Percentiles rank a stretch among this genome's conserved stretches.
Conservation (phyloP, 2,888 invertebrate species). For the Megalurothrips usitatus region DNA sequence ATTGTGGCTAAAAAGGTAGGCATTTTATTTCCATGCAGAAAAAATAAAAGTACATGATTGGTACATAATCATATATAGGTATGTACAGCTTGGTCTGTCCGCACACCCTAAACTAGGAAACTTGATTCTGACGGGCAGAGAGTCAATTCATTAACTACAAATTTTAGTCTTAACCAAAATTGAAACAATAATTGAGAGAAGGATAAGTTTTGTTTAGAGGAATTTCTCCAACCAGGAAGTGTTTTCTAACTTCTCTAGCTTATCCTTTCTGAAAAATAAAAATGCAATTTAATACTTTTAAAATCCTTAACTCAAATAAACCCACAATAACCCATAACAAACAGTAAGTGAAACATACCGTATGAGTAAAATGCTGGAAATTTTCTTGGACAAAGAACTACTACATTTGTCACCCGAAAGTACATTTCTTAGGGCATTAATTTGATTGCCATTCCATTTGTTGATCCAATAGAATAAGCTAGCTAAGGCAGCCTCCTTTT, state of each 20-base stretch:
- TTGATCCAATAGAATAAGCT: not conserved
- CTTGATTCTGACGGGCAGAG: no score
- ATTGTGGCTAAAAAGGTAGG: no score
- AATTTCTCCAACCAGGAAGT: no score
- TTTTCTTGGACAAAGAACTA: not conserved
- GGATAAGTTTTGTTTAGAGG: no score
- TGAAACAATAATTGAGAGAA: no score
- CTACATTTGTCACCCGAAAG: not conserved
- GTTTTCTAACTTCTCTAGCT: not conserved
- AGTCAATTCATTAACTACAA: no score
- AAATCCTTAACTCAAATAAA: not conserved
- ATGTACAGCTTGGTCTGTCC: no score
- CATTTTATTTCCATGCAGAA: no score
- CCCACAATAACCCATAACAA: not conserved
- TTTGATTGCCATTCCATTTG: not conserved
- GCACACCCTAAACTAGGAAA: no score
- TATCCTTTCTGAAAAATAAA: not conserved
- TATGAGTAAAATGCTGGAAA: not conserved
- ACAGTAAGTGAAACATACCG: not conserved
- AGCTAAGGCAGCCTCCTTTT: not conserved
- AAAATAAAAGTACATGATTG: no score
- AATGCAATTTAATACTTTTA: not conserved
- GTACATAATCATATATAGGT: no score
- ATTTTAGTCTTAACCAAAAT: no score
- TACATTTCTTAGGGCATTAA: not conserved